Evolutionary conservation across 2,113 vertebrate genomes (phyloP).

Genomic region (Delphinapterus leucas): DNA sequence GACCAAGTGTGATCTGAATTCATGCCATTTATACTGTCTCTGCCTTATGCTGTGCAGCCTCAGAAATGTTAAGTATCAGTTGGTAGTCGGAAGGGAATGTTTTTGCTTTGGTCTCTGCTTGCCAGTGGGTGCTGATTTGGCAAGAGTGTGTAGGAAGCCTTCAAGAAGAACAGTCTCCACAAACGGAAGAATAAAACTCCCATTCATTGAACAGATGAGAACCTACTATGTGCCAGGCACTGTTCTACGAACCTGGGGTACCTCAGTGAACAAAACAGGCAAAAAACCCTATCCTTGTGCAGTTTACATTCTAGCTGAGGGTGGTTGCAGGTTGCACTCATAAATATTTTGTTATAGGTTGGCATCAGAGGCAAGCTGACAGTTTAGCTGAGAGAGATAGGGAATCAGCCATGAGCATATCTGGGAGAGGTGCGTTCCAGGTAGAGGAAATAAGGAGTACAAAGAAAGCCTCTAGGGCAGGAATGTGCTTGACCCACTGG

Average conservation of each 20-base stretch:
- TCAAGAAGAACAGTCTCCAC: conserved; percentile 22
- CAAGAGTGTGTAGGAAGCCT: conserved; percentile 56
- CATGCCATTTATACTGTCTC: conserved; percentile 29
- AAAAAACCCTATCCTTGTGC: not conserved
- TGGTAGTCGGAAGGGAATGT: not conserved
- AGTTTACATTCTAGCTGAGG: not conserved
- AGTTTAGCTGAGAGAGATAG: not conserved
- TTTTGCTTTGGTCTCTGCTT: conserved; percentile 55
- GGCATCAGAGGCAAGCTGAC: not conserved
- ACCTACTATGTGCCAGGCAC: not conserved
- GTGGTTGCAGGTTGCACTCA: not conserved
- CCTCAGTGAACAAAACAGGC: not conserved
- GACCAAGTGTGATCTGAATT: conserved; percentile 49
- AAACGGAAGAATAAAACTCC: conserved; percentile 15
- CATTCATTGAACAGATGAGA: not conserved
- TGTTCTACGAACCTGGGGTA: not conserved
- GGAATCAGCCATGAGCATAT: not conserved
- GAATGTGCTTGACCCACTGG: not conserved
- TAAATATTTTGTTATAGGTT: not conserved
- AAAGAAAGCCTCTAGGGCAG: not conserved
- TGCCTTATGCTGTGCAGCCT: conserved; percentile 32
- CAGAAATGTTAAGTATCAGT: conserved; percentile 50
- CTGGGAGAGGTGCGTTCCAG: not conserved
- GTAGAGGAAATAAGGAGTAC: not conserved
- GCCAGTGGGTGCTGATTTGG: conserved; percentile 72